Conservation (phyloP, 2,888 invertebrate species). For the Acronicta alni region DNA sequence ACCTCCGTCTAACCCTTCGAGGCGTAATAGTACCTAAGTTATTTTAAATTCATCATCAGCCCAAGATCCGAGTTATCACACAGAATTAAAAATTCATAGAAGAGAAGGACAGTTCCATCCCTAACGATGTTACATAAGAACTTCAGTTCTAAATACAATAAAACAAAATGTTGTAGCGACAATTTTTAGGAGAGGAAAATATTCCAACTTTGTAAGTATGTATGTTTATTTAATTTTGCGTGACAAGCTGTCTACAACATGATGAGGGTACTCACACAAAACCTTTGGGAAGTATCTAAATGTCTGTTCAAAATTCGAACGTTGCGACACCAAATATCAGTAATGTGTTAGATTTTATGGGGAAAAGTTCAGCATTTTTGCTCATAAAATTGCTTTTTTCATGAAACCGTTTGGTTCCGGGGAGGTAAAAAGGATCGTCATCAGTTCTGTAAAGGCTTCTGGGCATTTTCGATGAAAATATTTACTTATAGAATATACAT, state of each 20-base stretch:
- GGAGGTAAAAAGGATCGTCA: too few relatives aligned
- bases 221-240: constrained; percentile 61
- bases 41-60: too few relatives aligned
- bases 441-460: too few relatives aligned
- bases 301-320: constrained; percentile 56
- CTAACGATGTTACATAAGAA: constrained; percentile 33
- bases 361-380: constrained; percentile 16
- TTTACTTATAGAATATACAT: too few relatives aligned
- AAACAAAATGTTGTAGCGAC: constrained; percentile 33
- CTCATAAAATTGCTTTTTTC: too few relatives aligned
- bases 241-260: constrained; percentile 57
- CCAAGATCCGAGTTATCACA: neutral
- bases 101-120: constrained; percentile 4
- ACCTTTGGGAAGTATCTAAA: constrained; percentile 60
- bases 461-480: too few relatives aligned
- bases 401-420: neutral
- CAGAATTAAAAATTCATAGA: constrained; percentile 15
- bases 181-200: constrained; percentile 42
- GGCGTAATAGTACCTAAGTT: too few relatives aligned
- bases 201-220: constrained; percentile 47
- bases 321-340: constrained; percentile 48
- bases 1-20: too few relatives aligned
- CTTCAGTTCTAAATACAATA: constrained; percentile 24
- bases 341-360: constrained; percentile 45
- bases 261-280: constrained; percentile 60